Percentiles rank a stretch among this genome's conserved stretches.
Conservation (phyloP, 2,797 vertebrate species). For the Valencia hispanica region DNA sequence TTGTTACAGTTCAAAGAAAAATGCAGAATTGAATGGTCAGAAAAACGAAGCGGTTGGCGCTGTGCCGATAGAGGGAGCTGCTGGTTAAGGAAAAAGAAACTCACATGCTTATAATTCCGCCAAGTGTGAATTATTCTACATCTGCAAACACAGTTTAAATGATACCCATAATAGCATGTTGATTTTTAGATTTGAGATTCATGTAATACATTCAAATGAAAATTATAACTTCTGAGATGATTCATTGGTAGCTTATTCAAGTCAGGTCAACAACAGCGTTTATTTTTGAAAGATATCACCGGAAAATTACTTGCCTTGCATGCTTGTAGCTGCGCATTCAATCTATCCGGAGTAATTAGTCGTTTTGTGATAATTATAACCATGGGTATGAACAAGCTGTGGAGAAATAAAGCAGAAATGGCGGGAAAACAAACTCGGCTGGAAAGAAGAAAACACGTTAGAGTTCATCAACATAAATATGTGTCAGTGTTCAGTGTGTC, state of each 20-base stretch:
- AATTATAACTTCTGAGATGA: accelerated
- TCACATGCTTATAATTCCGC: constrained; percentile 23
- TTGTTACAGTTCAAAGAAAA: too few relatives aligned
- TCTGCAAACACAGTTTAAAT: neutral
- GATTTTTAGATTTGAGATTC: neutral
- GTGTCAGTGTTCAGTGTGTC: neutral
- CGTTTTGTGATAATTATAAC: too few relatives aligned
- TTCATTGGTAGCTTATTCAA: neutral
- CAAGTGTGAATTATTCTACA: constrained; percentile 34
- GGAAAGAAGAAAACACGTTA: constrained; percentile 54
- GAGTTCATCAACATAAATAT: neutral
- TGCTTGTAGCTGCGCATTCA: neutral
- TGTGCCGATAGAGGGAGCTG: constrained; percentile 13
- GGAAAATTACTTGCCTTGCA: neutral
- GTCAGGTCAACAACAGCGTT: neutral
- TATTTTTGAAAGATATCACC: constrained; percentile 11
- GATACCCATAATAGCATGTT: neutral
- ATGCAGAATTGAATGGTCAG: neutral
- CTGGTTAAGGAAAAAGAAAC: neutral
- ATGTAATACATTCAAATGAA: neutral
- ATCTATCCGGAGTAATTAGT: neutral
- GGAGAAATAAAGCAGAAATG: neutral
- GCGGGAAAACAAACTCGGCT: constrained; percentile 34
- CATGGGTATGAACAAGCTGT: constrained; percentile 10
- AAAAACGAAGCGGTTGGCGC: neutral